Evolutionary conservation across 2,797 vertebrate genomes (phyloP), one percentile per base, ranked within the genome.

Genomic region (Peromyscus melanophrys): DNA sequence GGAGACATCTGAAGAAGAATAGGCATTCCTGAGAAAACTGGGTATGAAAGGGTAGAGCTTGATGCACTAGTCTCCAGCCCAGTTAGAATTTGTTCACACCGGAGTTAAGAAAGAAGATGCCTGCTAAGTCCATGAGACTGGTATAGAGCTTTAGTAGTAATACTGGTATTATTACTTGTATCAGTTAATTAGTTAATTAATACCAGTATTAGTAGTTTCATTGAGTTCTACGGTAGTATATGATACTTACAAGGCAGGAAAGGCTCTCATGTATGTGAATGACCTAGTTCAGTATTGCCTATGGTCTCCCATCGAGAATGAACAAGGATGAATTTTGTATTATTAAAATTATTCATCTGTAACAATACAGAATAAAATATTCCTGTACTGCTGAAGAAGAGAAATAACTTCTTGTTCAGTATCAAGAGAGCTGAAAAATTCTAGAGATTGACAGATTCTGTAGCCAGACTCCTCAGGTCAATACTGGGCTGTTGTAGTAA

Each of bases 361-460:
- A 59, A n/a, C 27, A 49, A 78, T 34, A 87, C 37, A 78, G 89
- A 76, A 49, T 87, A 83, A 76, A 94, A 77, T n/a, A 86, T 80
- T 59, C 7, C 59, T 52, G 37, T 29, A 86, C 27, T 31, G 29
- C 12, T 71, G 19, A 85, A 43, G 78, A 80, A 34, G 19, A 34
- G 11, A 88, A 80, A 27, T 49, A 11, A 73, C 34, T 57, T 84
- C 75, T 83, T 77, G 0, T 88, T 23, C 23, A 86, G n/a, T 4
- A 27, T 40, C 37, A 46, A 71, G 23, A n/a, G 10, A 12, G 0
- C 2, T 40, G 63, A 17, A 61, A n/a, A 25, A n/a, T 61, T 11
- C 69, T 21, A 29, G 52, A 52, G 3, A 25, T 7, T 81, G 65
- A 81, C n/a, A 52, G 27, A 65, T 82, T 81, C 69, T 85, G 37